These are phyloP conservation scores for Apogon talboti DNA, from an alignment of 2,797 vertebrate species.

Conservation along the genomic window DNA sequence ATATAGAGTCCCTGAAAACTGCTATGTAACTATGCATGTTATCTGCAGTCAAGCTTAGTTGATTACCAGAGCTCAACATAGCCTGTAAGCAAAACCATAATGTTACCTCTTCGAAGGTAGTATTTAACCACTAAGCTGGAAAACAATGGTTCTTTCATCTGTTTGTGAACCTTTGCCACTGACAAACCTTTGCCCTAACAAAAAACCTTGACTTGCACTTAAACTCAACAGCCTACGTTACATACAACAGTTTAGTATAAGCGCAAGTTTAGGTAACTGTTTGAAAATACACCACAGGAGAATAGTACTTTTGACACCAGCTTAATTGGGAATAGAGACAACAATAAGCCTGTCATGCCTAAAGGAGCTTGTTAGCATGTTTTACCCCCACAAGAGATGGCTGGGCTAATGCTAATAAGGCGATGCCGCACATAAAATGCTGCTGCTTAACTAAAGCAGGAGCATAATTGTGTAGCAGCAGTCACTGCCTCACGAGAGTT, in stretches of 20 bases:
- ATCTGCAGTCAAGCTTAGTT: not conserved
- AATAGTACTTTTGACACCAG: not conserved
- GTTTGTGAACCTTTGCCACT: conserved; percentile 15
- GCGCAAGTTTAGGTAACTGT: not conserved
- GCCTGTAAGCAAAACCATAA: not conserved
- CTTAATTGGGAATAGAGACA: conserved; percentile 30
- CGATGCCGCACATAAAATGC: conserved; percentile 28
- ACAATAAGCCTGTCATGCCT: conserved; percentile 29
- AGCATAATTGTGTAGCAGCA: conserved; percentile 26
- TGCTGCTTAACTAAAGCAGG: conserved; percentile 22
- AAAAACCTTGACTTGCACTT: conserved; percentile 9
- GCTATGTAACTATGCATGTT: not conserved
- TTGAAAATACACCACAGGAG: conserved; percentile 5
- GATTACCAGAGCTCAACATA: not conserved
- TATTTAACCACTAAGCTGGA: not conserved
- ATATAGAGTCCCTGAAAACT: not conserved
- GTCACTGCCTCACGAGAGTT: conserved; percentile 19
- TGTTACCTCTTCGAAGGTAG: not conserved
- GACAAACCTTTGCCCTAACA: conserved; percentile 24
- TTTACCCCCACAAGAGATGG: conserved; percentile 20
- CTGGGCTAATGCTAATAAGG: conserved; percentile 28
- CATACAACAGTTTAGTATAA: conserved; percentile 22
- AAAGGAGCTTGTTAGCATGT: conserved; percentile 49
- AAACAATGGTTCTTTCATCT: not conserved
- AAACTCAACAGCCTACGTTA: conserved; percentile 3